These are phyloP conservation scores for Chymomyza procnemis DNA, from an alignment of 2,888 invertebrate genomes.

Conservation along the genomic window DNA sequence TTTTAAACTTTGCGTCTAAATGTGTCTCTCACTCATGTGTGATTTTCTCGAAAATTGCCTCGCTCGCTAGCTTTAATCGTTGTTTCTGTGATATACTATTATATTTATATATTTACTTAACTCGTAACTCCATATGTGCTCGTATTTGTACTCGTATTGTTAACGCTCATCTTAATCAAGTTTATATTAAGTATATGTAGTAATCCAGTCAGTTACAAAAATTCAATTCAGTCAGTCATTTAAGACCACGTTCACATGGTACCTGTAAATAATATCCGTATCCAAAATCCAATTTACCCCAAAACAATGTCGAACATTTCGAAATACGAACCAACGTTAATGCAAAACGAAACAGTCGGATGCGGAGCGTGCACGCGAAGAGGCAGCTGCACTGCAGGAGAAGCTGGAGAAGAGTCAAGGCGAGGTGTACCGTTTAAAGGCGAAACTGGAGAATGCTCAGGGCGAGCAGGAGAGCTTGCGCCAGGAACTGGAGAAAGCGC, in stretches of 20 bases:
- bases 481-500: slow-evolving; percentile 93
- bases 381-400: slow-evolving; percentile 91
- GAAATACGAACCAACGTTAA: slow-evolving; percentile 7
- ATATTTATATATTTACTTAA: too few relatives aligned
- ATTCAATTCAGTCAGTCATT: slow-evolving; percentile 47
- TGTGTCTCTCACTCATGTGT: not conserved
- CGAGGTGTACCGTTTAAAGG: slow-evolving; percentile 95
- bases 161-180: not conserved
- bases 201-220: slow-evolving; percentile 41
- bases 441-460: slow-evolving; percentile 95
- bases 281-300: slow-evolving; percentile 65
- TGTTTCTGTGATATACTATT: slow-evolving; percentile 32
- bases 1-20: not conserved
- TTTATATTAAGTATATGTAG: slow-evolving; percentile 41
- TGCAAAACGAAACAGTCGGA: slow-evolving; percentile 80
- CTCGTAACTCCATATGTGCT: slow-evolving; percentile 31
- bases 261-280: slow-evolving; percentile 71
- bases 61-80: slow-evolving; percentile 12
- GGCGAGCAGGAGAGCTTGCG: slow-evolving; percentile 95
- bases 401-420: slow-evolving; percentile 96
- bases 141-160: slow-evolving; percentile 40
- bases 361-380: slow-evolving; percentile 90
- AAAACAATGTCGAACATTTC: slow-evolving; percentile 17
- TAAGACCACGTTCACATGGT: slow-evolving; percentile 42
- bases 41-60: not conserved